These are phyloP conservation scores for Molothrus ater DNA, from an alignment of 2,797 vertebrate species.

Conservation along the genomic window DNA sequence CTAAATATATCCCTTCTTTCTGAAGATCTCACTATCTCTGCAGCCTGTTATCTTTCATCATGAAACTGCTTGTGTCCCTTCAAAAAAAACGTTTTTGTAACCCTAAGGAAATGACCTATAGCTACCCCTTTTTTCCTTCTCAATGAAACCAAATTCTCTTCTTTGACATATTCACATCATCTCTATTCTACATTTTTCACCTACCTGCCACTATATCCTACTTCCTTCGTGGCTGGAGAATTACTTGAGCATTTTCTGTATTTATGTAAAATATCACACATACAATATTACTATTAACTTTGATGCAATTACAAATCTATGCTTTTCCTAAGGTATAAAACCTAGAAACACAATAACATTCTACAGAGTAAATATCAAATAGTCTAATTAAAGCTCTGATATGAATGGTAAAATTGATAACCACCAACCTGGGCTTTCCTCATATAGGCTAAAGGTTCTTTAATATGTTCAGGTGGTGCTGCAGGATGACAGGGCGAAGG, in stretches of 20 bases:
- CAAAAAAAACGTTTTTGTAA: neutral
- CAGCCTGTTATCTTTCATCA: neutral
- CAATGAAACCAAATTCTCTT: neutral
- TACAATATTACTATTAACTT: neutral
- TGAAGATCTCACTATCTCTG: neutral
- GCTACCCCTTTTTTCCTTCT: neutral
- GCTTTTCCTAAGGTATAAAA: neutral
- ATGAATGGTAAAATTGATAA: neutral
- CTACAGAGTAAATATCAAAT: neutral
- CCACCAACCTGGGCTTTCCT: slow-evolving; percentile 92
- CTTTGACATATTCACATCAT: neutral
- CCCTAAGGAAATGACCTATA: neutral
- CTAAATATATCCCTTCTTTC: neutral
- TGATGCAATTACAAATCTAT: neutral
- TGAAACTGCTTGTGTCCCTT: neutral
- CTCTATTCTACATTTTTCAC: neutral
- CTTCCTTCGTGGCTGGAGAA: neutral
- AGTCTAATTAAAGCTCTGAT: neutral
- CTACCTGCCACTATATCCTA: neutral
- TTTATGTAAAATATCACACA: neutral
- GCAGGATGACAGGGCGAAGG: slow-evolving; percentile 82
- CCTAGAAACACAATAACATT: neutral
- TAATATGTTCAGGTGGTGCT: slow-evolving; percentile 90
- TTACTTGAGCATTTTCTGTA: neutral
- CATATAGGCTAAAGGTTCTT: slow-evolving; percentile 96